Percentiles rank a stretch among this genome's conserved stretches.
These are phyloP conservation scores for Phainopepla nitens DNA, from an alignment of 2,113 vertebrate species.

Conservation along the genomic window DNA sequence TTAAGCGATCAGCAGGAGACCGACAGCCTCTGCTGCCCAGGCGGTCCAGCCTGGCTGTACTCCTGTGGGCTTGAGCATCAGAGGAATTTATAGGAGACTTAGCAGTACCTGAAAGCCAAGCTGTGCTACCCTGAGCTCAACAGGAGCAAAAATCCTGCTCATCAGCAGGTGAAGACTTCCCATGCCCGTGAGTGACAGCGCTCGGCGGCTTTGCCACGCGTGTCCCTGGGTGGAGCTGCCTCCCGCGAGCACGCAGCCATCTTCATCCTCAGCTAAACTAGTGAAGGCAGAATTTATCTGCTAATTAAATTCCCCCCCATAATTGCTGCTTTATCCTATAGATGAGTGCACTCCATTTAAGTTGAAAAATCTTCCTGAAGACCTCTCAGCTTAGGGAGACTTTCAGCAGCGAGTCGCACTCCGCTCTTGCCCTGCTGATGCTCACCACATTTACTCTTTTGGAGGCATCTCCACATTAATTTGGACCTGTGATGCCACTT, in stretches of 20 bases:
- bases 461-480: neutral
- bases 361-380: conserved; percentile 65
- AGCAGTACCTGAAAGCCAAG: neutral
- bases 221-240: neutral
- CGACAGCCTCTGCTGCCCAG: neutral
- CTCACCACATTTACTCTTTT: neutral
- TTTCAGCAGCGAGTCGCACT: neutral
- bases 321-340: conserved; percentile 67
- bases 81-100: neutral
- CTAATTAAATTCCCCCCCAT: conserved; percentile 62
- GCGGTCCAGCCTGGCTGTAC: neutral
- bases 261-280: conserved; percentile 46
- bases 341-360: conserved; percentile 69
- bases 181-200: rapidly evolving
- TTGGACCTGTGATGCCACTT: neutral
- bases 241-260: neutral
- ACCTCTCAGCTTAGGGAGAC: conserved; percentile 27
- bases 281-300: conserved; percentile 50
- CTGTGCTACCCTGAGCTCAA: neutral
- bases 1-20: neutral
- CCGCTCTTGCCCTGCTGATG: neutral
- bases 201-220: neutral
- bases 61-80: neutral
- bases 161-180: neutral
- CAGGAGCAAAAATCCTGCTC: neutral